Conservation (phyloP, 2,888 invertebrate species). For the Melieria picta region DNA sequence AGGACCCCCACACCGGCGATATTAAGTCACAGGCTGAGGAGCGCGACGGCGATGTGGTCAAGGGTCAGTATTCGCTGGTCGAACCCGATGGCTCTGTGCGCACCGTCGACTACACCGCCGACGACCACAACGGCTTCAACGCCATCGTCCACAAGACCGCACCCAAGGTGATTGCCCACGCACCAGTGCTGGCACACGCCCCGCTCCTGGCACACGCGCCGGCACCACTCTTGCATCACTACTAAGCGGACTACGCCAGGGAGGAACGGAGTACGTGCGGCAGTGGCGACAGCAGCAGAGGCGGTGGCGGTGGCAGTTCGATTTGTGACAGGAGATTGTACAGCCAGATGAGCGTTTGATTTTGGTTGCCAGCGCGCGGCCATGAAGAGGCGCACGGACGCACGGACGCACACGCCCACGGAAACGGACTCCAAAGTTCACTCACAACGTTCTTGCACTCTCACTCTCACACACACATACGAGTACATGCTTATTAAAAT, state of each 20-base stretch:
- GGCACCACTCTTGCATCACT: slow-evolving; percentile 64
- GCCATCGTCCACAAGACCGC: slow-evolving; percentile 75
- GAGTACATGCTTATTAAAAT: slow-evolving; percentile 15
- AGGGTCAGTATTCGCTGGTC: slow-evolving; percentile 72
- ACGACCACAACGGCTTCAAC: slow-evolving; percentile 77
- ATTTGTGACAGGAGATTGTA: slow-evolving; percentile 13
- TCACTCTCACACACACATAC: slow-evolving; percentile 11
- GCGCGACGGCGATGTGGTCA: slow-evolving; percentile 77
- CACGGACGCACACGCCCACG: too few relatives aligned
- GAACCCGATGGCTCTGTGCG: slow-evolving; percentile 68
- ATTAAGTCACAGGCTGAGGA: slow-evolving; percentile 77
- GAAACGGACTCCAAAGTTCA: neutral
- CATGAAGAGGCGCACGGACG: neutral
- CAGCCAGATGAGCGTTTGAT: slow-evolving; percentile 15
- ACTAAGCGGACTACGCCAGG: slow-evolving; percentile 54
- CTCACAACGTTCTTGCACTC: slow-evolving; percentile 10
- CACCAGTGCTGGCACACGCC: slow-evolving; percentile 55
- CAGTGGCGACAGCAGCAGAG: slow-evolving; percentile 27
- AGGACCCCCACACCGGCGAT: slow-evolving; percentile 78
- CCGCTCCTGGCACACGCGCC: slow-evolving; percentile 59
- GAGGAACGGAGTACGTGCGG: slow-evolving; percentile 30
- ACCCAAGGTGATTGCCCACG: slow-evolving; percentile 63
- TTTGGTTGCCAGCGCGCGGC: slow-evolving; percentile 1
- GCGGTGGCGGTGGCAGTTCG: slow-evolving; percentile 10
- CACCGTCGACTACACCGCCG: slow-evolving; percentile 75